Evolutionary conservation across 2,888 invertebrate species (phyloP).

Genomic region (Antheraea yamamai): DNA sequence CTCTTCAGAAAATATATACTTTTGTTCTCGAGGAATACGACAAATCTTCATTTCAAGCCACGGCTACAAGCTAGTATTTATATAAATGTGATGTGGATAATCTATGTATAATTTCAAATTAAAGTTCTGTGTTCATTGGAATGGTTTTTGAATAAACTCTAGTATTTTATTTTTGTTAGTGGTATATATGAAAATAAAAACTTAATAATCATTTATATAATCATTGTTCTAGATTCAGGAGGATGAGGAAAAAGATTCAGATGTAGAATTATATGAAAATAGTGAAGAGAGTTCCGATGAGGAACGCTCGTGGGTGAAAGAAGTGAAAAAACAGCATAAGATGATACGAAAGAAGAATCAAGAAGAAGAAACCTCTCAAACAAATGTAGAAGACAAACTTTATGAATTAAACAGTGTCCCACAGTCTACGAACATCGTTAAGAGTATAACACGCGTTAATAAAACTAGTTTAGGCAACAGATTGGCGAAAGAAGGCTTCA

Average conservation of each 20-base stretch:
- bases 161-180: not conserved
- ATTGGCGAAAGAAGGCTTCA: constrained; percentile 82
- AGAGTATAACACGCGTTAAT: constrained; percentile 71
- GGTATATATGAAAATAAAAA: not conserved
- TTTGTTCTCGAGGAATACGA: too few species aligned
- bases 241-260: constrained; percentile 72
- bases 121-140: not conserved
- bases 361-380: constrained; percentile 50
- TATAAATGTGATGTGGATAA: not conserved
- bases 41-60: too few species aligned
- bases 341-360: constrained; percentile 77
- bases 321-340: constrained; percentile 89
- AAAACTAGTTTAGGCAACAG: constrained; percentile 89
- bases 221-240: constrained; percentile 56
- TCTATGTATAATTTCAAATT: not conserved
- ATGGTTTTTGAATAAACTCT: not conserved
- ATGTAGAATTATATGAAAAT: constrained; percentile 75
- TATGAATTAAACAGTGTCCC: constrained; percentile 76
- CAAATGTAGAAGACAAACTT: constrained; percentile 43
- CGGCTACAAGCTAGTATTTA: too few species aligned
- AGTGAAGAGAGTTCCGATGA: constrained; percentile 87
- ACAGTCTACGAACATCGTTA: constrained; percentile 71
- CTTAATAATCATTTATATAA: constrained; percentile 1
- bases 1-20: too few species aligned
- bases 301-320: constrained; percentile 89